phyloP scores from a whole-genome alignment of 2,888 invertebrate genomes.

The Desoria tigrina region DNA sequence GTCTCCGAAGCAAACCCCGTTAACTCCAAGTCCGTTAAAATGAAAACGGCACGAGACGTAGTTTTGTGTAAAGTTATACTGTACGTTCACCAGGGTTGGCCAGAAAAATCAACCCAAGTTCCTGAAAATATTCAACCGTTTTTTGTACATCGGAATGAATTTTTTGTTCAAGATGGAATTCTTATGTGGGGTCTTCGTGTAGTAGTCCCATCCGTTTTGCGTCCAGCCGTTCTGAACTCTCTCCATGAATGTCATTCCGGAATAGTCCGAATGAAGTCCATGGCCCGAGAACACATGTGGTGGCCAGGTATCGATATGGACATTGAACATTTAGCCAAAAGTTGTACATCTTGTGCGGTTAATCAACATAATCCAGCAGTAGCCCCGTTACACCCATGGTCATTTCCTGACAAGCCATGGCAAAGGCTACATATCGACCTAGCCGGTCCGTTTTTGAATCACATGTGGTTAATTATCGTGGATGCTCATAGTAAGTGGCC shows the following conservation, averaged over 20 bases:
- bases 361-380: conserved; percentile 11
- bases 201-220: conserved; percentile 22
- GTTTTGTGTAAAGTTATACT: conserved; percentile 9
- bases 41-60: background rate
- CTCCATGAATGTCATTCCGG: conserved; percentile 29
- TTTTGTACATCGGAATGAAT: conserved; percentile 9
- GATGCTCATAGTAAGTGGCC: too few relatives aligned
- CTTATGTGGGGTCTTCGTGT: conserved; percentile 33
- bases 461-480: conserved; percentile 35
- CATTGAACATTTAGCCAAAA: conserved; percentile 17
- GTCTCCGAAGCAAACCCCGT: conserved; percentile 2
- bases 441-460: too few relatives aligned
- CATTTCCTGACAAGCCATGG: conserved; percentile 32
- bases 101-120: background rate
- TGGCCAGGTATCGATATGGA: too few relatives aligned
- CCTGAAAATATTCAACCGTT: conserved; percentile 7
- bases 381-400: conserved; percentile 34
- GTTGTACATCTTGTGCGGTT: conserved; percentile 3
- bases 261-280: too few relatives aligned
- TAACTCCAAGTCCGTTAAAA: background rate
- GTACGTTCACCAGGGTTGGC: conserved; percentile 19
- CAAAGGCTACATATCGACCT: too few relatives aligned
- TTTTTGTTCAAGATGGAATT: conserved; percentile 18
- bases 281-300: too few relatives aligned
- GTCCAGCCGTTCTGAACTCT: conserved; percentile 10